Conservation (phyloP, 2,113 vertebrate genomes). For the Leptosomus discolor region DNA sequence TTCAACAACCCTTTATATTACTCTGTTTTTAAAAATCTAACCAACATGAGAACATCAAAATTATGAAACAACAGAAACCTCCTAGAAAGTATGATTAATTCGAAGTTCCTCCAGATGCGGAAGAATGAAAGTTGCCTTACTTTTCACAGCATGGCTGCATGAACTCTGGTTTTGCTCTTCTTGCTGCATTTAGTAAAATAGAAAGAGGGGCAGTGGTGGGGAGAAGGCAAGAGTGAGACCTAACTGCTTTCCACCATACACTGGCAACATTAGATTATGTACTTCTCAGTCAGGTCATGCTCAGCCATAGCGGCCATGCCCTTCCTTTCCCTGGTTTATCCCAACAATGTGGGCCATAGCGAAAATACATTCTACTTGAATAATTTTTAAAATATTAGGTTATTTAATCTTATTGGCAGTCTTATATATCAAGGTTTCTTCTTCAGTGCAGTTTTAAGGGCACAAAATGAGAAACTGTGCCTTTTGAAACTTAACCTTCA, state of each 20-base stretch:
- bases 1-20: background rate
- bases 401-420: background rate
- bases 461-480: background rate
- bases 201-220: background rate
- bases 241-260: background rate
- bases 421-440: constrained; percentile 25
- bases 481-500: background rate
- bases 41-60: background rate
- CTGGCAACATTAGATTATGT: background rate
- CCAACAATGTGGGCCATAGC: background rate
- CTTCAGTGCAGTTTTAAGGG: background rate
- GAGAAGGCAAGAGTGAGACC: background rate
- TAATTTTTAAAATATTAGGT: background rate
- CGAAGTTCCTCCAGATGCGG: background rate
- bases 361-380: background rate
- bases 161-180: background rate
- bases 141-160: background rate
- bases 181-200: background rate
- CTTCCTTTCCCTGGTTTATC: background rate
- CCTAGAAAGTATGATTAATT: background rate
- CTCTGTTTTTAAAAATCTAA: background rate
- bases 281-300: background rate
- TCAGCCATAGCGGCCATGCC: background rate
- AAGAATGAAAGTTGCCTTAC: background rate
- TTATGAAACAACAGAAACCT: background rate